Conservation (phyloP, 1,140 invertebrate species). For the Babylonia areolata region DNA sequence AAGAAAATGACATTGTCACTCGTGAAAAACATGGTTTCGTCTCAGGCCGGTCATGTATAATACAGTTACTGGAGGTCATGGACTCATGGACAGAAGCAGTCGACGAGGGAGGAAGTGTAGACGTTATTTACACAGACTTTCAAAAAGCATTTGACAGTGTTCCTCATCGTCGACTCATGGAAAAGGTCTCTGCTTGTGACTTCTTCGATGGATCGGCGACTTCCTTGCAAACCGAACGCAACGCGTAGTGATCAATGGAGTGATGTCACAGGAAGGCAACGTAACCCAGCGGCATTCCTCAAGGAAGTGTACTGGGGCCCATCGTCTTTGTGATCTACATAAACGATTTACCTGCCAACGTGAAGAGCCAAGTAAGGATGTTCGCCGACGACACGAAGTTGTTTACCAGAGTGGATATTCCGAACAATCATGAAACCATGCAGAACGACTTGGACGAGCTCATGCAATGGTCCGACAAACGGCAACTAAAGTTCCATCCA, state of each 20-base stretch:
- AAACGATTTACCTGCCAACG: too few species aligned
- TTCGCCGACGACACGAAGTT: slow-evolving; percentile 21
- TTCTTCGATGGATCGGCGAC: slow-evolving; percentile 36
- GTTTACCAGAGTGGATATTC: too few species aligned
- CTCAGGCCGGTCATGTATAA: too few species aligned
- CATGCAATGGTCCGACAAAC: slow-evolving; percentile 34
- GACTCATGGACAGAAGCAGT: too few species aligned
- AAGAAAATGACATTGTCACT: too few species aligned
- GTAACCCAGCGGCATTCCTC: slow-evolving; percentile 49
- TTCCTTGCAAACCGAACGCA: slow-evolving; percentile 46
- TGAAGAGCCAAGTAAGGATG: too few species aligned
- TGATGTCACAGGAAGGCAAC: slow-evolving; percentile 33
- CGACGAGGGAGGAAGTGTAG: too few species aligned
- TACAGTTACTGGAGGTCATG: too few species aligned
- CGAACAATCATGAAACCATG: not conserved
- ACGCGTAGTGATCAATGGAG: slow-evolving; percentile 39
- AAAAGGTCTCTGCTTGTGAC: not conserved
- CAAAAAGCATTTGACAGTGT: too few species aligned
- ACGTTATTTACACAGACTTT: too few species aligned
- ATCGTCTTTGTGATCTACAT: slow-evolving; percentile 50
- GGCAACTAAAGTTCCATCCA: slow-evolving; percentile 28
- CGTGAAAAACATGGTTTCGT: too few species aligned
- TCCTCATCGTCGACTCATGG: slow-evolving; percentile 9
- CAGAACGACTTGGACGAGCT: slow-evolving; percentile 37
- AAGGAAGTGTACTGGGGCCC: slow-evolving; percentile 54